phyloP scores from a whole-genome alignment of 1,140 invertebrate genomes.

The Vanessa atalanta region DNA sequence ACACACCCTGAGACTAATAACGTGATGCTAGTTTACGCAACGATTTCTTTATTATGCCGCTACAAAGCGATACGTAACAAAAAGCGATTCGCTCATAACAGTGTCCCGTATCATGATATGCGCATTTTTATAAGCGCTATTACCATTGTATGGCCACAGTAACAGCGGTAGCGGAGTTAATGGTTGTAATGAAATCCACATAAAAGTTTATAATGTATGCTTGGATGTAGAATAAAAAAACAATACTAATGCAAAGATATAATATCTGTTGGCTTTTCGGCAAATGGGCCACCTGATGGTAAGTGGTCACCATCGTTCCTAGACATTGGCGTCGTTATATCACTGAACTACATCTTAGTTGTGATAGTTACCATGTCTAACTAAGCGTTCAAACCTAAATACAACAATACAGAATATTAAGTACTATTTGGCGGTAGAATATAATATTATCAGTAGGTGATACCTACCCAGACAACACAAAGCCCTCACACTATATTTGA shows the following conservation, averaged over 20 bases:
- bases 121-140: slow-evolving; percentile 66
- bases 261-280: no score
- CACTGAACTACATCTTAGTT: no score
- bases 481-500: no score
- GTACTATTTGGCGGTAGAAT: no score
- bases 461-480: no score
- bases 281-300: no score
- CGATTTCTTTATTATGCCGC: slow-evolving; percentile 56
- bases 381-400: no score
- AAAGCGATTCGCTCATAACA: slow-evolving; percentile 59
- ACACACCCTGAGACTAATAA: slow-evolving; percentile 35
- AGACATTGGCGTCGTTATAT: no score
- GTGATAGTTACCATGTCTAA: no score
- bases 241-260: neutral
- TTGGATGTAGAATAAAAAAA: neutral
- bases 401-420: no score
- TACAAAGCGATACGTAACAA: slow-evolving; percentile 56
- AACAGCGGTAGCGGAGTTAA: slow-evolving; percentile 17
- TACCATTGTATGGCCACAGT: slow-evolving; percentile 34
- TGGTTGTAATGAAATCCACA: neutral
- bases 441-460: no score
- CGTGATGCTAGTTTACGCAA: slow-evolving; percentile 47
- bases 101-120: slow-evolving; percentile 61
- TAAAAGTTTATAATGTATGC: neutral
- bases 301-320: no score